Percentiles rank a stretch among this genome's conserved stretches.
phyloP scores from a whole-genome alignment of 1,140 invertebrate species.

The Contarinia nasturtii region DNA sequence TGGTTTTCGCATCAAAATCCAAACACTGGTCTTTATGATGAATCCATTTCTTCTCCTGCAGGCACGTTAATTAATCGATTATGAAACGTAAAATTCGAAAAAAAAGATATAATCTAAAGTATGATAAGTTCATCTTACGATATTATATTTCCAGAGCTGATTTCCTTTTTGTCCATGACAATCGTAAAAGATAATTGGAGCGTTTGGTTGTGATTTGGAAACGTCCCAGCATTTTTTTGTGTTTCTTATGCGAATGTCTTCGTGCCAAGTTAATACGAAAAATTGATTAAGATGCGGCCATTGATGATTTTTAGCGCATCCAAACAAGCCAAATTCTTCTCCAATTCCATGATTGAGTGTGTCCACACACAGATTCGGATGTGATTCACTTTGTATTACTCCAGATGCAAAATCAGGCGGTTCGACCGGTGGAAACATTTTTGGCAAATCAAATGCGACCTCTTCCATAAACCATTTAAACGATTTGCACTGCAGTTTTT shows the following conservation, averaged over 20 bases:
- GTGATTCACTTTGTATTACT: constrained; percentile 46
- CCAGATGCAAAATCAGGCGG: constrained; percentile 71
- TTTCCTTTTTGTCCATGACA: constrained; percentile 81
- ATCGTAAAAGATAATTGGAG: constrained; percentile 63
- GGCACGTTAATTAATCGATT: constrained; percentile 12
- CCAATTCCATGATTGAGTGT: constrained; percentile 43
- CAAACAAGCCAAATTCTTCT: constrained; percentile 40
- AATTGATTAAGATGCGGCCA: constrained; percentile 32
- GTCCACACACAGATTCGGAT: constrained; percentile 55
- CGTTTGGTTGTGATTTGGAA: constrained; percentile 48
- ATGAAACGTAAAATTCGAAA: constrained; percentile 12
- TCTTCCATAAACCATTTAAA: constrained; percentile 95
- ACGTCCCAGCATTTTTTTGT: constrained; percentile 80
- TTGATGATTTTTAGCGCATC: constrained; percentile 26
- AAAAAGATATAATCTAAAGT: no score
- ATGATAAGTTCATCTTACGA: constrained; percentile 29
- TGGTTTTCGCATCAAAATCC: constrained; percentile 45
- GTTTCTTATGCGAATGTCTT: constrained; percentile 68
- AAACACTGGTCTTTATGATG: constrained; percentile 54
- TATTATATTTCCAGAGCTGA: constrained; percentile 78
- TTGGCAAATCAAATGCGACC: constrained; percentile 78
- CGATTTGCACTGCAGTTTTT: constrained; percentile 67
- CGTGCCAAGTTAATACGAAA: constrained; percentile 72
- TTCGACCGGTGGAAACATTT: constrained; percentile 81
- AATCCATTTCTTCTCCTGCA: constrained; percentile 44